A percentile compares a stretch with the other conserved stretches of the same genome.
phyloP scores from a whole-genome alignment of 1,140 invertebrate genomes.

The Harpegnathos saltator region DNA sequence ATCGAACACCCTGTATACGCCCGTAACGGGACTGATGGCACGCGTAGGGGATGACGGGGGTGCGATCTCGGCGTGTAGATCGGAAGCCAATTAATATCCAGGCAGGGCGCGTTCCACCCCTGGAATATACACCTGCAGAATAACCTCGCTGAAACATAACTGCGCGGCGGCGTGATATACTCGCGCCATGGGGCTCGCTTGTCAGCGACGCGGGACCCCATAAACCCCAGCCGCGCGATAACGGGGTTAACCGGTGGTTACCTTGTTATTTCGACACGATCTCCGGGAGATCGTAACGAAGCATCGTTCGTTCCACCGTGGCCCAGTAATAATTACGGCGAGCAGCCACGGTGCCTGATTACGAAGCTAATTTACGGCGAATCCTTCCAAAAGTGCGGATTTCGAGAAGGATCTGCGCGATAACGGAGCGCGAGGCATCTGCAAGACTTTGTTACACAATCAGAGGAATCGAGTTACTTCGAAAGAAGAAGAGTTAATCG shows the following conservation, averaged over 20 bases:
- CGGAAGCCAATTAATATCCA: slow-evolving; percentile 85
- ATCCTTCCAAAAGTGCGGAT: background rate
- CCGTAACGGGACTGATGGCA: slow-evolving; percentile 6
- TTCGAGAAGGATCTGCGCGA: background rate
- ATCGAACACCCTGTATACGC: background rate
- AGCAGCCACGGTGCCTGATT: background rate
- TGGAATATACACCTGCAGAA: slow-evolving; percentile 48
- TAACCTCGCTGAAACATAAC: slow-evolving; percentile 78
- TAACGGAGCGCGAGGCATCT: no score
- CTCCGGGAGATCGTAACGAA: slow-evolving; percentile 66
- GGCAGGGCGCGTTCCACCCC: slow-evolving; percentile 29
- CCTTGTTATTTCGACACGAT: slow-evolving; percentile 70
- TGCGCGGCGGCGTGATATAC: slow-evolving; percentile 76
- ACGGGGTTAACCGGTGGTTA: slow-evolving; percentile 75
- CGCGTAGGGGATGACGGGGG: background rate
- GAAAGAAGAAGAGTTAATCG: no score
- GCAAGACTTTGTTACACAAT: no score
- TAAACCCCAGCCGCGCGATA: slow-evolving; percentile 77
- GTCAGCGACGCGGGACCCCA: slow-evolving; percentile 76
- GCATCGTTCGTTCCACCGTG: background rate
- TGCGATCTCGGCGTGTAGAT: slow-evolving; percentile 69
- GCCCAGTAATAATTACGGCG: slow-evolving; percentile 18
- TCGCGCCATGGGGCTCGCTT: slow-evolving; percentile 80
- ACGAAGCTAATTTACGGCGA: background rate
- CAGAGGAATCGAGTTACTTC: no score